Conservation (phyloP, 2,888 invertebrate genomes). For the Metopia argyrocephala region DNA sequence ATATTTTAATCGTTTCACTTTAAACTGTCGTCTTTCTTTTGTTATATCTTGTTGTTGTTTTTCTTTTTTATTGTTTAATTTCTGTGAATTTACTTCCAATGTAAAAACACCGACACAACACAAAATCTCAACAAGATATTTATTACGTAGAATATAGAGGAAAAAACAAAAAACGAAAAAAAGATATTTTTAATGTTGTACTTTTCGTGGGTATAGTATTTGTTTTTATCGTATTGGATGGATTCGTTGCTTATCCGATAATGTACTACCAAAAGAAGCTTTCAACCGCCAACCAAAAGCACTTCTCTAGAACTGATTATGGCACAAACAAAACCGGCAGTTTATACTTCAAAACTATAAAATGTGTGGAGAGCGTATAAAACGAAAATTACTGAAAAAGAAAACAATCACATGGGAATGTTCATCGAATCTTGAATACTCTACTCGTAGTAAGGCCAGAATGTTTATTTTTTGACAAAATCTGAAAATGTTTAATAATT, state of each 20-base stretch:
- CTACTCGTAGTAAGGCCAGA: no score
- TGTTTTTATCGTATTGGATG: no score
- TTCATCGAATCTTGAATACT: no score
- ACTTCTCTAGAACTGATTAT: constrained; percentile 37
- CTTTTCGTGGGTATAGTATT: neutral
- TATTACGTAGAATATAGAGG: no score
- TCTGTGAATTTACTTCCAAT: neutral
- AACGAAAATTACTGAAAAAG: neutral
- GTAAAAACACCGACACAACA: constrained; percentile 8
- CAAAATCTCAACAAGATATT: constrained; percentile 12
- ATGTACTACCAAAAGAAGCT: constrained; percentile 14
- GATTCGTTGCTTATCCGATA: constrained; percentile 6
- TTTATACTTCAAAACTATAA: constrained; percentile 35
- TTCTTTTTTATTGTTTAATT: neutral
- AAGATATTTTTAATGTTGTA: constrained; percentile 6
- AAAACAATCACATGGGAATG: no score
- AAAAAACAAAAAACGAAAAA: constrained; percentile 10
- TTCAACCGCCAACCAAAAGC: constrained; percentile 45
- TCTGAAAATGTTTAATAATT: no score
- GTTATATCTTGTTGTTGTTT: no score
- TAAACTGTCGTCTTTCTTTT: no score
- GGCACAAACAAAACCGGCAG: constrained; percentile 31
- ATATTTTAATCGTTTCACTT: no score
- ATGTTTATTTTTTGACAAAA: no score
- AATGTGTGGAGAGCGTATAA: neutral